Percentiles rank a stretch among this genome's conserved stretches.
Evolutionary conservation across 92 coral and sea anemone species (phyloP).

Genomic region (Epizoanthus scotinus): DNA sequence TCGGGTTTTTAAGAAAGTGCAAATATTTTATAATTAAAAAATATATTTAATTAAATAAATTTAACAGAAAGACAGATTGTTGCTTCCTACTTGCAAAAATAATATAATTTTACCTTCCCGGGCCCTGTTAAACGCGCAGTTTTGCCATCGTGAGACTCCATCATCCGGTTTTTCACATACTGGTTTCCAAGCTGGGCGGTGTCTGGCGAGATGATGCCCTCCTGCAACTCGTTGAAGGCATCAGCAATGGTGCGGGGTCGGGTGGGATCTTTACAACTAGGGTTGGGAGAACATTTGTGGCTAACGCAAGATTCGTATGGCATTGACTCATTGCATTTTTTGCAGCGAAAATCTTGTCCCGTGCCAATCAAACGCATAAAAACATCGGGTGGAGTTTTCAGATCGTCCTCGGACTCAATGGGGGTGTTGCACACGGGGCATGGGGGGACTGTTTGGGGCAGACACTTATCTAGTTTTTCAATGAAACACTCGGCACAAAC

Average conservation of each 20-base stretch:
- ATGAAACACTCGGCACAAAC: slow-evolving; percentile 30
- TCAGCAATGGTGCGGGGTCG: slow-evolving; percentile 26
- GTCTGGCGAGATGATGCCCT: slow-evolving; percentile 23
- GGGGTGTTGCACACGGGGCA: slow-evolving; percentile 21
- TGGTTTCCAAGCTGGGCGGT: slow-evolving; percentile 32
- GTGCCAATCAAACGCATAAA: slow-evolving; percentile 18
- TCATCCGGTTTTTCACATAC: slow-evolving; percentile 19
- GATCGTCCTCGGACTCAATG: slow-evolving; percentile 11
- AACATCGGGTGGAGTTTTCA: slow-evolving; percentile 11
- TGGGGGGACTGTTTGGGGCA: slow-evolving; percentile 20
- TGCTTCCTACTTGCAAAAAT: slow-evolving; percentile 12
- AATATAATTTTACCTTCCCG: slow-evolving; percentile 10
- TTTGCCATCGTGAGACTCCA: slow-evolving; percentile 14
- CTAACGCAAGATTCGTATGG: slow-evolving; percentile 14
- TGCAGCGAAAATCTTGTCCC: slow-evolving; percentile 29
- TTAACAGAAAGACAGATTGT: too few species aligned
- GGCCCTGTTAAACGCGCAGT: slow-evolving; percentile 11
- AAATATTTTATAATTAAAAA: background rate
- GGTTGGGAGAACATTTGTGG: slow-evolving; percentile 9
- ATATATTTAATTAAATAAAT: too few species aligned
- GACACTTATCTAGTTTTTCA: slow-evolving; percentile 23
- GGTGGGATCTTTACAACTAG: slow-evolving; percentile 12
- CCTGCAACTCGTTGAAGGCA: slow-evolving; percentile 12
- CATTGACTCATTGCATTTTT: slow-evolving; percentile 14
- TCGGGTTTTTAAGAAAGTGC: slow-evolving; percentile 4